Base-by-base conservation (phyloP, 2,113 vertebrate species). In the Nansenia antarctica region DNA sequence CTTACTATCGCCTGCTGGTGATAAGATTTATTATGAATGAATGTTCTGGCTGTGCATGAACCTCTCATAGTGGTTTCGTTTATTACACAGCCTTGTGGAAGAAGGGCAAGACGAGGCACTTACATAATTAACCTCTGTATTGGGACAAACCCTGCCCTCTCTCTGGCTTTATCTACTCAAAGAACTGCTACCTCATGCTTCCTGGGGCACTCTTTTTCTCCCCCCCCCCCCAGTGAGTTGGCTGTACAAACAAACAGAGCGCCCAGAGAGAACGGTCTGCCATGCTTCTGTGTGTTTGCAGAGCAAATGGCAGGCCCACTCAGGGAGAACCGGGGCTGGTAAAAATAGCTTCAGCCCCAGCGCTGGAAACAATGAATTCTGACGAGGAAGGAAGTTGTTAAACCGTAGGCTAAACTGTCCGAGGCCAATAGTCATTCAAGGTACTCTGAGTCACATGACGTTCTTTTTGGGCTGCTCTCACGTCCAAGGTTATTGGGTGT, bases 381-480 rank as follows among this genome's bases (percentile, higher is more conserved):
- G 57, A 82, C 61, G 79, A 90, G 91, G 88, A 93, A 85, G 83
- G 89, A 84, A 90, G 87, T 84, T 89, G 84, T 93, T 91, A 82
- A 81, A 84, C 84, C 80, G 72, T 74, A 83, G 86, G 65, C 71
- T 87, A 62, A 75, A 72, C 78, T 79, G 79, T 79, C 74, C 67
- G 55, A 83, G 72, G 14, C 81, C 71, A 65, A 67, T 75, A 47
- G 84, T 72, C 62, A 37, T 80, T 76, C 67, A 76, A 83, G 78
- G 58, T 74, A 74, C 61, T 81, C 37, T 55, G 84, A 84, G 73
- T 84, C 67, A 80, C 76, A 9, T 60, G 74, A 79, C 62, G 65
- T 66, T n/a, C 52, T 62, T 20, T 52, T 27, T n/a, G n/a, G 35
- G 37, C 22, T 35, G 42, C 12, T 63, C 42, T 60, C 57, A 24